Percentiles rank a stretch among this genome's conserved stretches.
phyloP scores from a whole-genome alignment of 2,113 vertebrate species.

The Chloropsis cyanopogon region DNA sequence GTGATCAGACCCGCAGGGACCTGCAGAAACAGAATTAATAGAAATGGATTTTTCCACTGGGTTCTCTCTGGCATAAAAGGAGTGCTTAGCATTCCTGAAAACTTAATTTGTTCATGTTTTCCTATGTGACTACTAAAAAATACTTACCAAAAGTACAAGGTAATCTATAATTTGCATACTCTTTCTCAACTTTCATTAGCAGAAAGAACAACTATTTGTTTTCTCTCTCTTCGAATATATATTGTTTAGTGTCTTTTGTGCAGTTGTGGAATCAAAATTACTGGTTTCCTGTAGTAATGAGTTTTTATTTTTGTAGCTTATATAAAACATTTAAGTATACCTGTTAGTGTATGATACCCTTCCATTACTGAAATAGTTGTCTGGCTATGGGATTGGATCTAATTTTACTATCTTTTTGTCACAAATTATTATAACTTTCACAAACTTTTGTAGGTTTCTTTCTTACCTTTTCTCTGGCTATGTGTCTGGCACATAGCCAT shows the following conservation, averaged over 20 bases:
- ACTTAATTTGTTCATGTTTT: neutral
- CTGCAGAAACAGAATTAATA: neutral
- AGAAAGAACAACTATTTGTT: neutral
- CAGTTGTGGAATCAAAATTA: neutral
- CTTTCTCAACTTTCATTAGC: neutral
- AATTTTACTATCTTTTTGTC: neutral
- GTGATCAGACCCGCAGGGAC: rapidly evolving
- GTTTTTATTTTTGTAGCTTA: neutral
- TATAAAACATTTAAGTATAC: neutral
- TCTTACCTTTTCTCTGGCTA: neutral
- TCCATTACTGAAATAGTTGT: neutral
- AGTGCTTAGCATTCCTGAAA: neutral
- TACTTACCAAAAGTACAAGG: neutral
- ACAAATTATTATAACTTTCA: neutral
- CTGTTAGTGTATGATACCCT: neutral
- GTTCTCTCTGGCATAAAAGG: neutral
- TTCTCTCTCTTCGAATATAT: neutral
- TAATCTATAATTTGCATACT: neutral
- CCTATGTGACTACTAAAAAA: neutral
- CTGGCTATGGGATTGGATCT: neutral
- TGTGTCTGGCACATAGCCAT: neutral
- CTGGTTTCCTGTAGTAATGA: neutral
- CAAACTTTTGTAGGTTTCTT: neutral
- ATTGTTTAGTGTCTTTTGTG: neutral
- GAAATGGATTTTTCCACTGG: neutral